Evolutionary conservation across 53 echinoderm and acorn worm genomes (phyloP), one percentile per base, ranked within the genome.

Genomic region (Patiria pectinifera): DNA sequence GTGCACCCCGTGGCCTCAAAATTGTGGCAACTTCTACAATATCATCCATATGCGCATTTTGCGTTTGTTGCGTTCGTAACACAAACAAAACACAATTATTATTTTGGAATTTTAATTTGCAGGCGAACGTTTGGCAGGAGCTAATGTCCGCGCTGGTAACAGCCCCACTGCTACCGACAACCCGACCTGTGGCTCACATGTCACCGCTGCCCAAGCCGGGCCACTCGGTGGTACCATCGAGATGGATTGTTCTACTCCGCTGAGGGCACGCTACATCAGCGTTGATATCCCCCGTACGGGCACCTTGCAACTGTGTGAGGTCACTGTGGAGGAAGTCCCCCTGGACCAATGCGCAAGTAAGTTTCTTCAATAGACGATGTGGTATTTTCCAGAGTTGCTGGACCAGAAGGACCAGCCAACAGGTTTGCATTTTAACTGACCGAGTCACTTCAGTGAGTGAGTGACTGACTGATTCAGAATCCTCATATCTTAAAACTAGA

Each of bases 81-180:
- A 35, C 35, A 35, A 35, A 35, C 35, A 35, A 35, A 35, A 35
- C 35, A 35, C 35, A 35, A 35, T 35, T 35, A 35, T 35, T 35
- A 35, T 35, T 35, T 53, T 53, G 5, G 66, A 66, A 66, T 3
- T 66, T 66, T 11, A 6, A 11, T 66, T 83, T 58, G 83, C 82
- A 91, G 91, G 82, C 48, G 70, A 82, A 0, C 91, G 83, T 45
- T 53, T 91, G n/a, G 58, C 19, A 22, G 53, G 70, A 26, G 82
- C 91, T 21, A 70, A 82, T 66, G 82, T 91, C 46, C 91, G 91
- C 4, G 72, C 45, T 47, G 91, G 91, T 19, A 58, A 35, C 82
- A 82, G 71, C 71, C 21, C 11, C 2, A 91, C 11, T 45, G 15
- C n/a, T 7, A 11, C 48, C 1, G 71, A 82, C 59, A 91, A 91